Percentiles rank a stretch among this genome's conserved stretches.
These are phyloP conservation scores for Percopsis omiscomaycus DNA, from an alignment of 2,797 vertebrate genomes.

Conservation along the genomic window DNA sequence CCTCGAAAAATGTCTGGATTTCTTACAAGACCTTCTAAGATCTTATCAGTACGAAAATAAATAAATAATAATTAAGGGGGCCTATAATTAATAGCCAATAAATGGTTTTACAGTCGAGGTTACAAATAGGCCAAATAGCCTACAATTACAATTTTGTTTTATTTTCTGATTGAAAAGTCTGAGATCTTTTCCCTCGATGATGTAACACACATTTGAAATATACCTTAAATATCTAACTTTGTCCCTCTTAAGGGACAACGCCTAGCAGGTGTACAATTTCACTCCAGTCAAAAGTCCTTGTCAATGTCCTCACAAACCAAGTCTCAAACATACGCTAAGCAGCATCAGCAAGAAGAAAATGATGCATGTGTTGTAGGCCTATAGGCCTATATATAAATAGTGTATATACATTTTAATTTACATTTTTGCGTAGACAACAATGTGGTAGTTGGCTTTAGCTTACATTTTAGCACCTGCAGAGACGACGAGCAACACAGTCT, in stretches of 20 bases:
- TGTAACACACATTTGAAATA: constrained; percentile 38
- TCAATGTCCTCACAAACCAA: constrained; percentile 48
- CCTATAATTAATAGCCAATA: not conserved
- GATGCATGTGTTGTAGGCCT: not conserved
- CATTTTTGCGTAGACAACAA: not conserved
- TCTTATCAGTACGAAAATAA: too few relatives aligned
- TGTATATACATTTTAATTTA: too few relatives aligned
- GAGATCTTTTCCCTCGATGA: not conserved
- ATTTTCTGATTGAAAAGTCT: not conserved
- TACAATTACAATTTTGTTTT: not conserved
- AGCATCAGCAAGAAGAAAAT: constrained; percentile 3
- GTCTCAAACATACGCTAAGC: constrained; percentile 14
- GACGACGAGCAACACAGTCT: constrained; percentile 24
- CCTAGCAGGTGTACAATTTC: constrained; percentile 82
- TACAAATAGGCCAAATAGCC: not conserved
- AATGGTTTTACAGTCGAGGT: not conserved
- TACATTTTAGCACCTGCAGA: constrained; percentile 17
- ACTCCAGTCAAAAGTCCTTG: constrained; percentile 68
- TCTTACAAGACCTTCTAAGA: too few relatives aligned
- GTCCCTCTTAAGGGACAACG: constrained; percentile 73
- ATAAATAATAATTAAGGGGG: too few relatives aligned
- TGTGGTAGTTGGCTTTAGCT: constrained; percentile 10
- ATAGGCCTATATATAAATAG: not conserved
- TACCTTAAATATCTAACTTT: constrained; percentile 59
- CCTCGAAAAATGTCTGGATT: not conserved